Conservation (phyloP, 2,888 invertebrate genomes). For the Anodontia alba region DNA sequence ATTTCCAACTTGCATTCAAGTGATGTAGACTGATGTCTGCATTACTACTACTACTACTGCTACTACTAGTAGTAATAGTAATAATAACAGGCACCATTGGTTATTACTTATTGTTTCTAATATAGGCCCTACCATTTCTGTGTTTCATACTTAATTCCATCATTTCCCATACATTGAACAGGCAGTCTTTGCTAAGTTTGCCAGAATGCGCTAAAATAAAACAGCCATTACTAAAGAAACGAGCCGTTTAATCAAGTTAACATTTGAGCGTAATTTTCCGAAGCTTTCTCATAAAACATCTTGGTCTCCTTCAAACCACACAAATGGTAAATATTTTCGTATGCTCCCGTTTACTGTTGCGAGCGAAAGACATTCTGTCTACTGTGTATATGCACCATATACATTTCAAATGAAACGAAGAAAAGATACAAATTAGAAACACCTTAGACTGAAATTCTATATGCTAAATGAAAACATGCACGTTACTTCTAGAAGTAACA, state of each 20-base stretch:
- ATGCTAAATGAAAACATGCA: background rate
- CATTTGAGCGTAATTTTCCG: conserved; percentile 8
- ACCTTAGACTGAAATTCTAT: background rate
- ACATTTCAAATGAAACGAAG: background rate
- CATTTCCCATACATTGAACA: too few relatives aligned
- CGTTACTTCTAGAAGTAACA: background rate
- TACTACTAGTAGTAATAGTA: too few relatives aligned
- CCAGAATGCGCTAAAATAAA: background rate
- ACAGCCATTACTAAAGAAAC: background rate
- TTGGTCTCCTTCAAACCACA: background rate
- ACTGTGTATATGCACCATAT: background rate
- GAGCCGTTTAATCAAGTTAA: conserved; percentile 1
- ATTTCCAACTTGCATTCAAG: too few relatives aligned
- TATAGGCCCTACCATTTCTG: too few relatives aligned
- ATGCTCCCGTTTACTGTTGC: background rate
- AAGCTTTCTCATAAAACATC: background rate
- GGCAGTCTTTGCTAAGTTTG: too few relatives aligned
- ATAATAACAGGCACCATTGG: too few relatives aligned
- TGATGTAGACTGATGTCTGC: too few relatives aligned
- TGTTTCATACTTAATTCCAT: too few relatives aligned
- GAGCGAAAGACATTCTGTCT: background rate
- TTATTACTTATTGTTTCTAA: too few relatives aligned
- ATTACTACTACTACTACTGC: too few relatives aligned
- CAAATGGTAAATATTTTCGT: background rate
- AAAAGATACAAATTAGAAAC: background rate